Base-by-base conservation (phyloP, 2,888 invertebrate genomes). In the Metopia argyrocephala region DNA sequence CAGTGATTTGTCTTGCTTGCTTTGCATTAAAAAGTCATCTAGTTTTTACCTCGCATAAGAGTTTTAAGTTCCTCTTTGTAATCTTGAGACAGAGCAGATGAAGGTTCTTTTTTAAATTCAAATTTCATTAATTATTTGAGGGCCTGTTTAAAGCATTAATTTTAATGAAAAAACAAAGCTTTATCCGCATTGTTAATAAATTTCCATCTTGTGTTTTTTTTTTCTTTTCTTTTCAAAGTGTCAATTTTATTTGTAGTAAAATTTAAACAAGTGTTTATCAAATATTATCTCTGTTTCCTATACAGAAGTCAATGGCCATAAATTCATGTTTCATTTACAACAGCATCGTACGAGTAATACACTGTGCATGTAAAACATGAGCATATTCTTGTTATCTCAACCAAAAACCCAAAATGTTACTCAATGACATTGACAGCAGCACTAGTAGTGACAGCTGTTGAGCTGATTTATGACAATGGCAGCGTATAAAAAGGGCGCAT, bases 371-470 rank as follows among this genome's bases (percentile, higher is more conserved):
- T 38, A 12, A 38, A 45, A 59, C 48, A 18, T 12, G n/a, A 61
- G 21, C 21, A 46, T 6, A 48, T 48, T 61, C 59, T 59, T 65
- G 52, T 73, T 61, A 61, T 20, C 61, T 45, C 59, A n/a, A 28
- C 18, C 66, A 25, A 61, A 78, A 71, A n/a, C n/a, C n/a, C n/a
- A n/a, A n/a, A n/a, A n/a, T n/a, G n/a, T 71, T 66, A 54, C 31
- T 21, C n/a, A 65, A 28, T 61, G 78, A 78, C 71, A 73, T 52
- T 46, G 31, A 62, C 38, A 38, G 38, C 38, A 15, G 28, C 56
- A 71, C n/a, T n/a, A n/a, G n/a, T n/a, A 73, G 71, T 78, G 78
- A 78, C 78, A 78, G 71, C 59, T 73, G 73, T 76, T 78, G 52
- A 38, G 74, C 66, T 81, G 81, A 81, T 81, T 81, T 81, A 81